Base-by-base conservation (phyloP, 1,140 invertebrate genomes). In the Ditylenchus dipsaci region DNA sequence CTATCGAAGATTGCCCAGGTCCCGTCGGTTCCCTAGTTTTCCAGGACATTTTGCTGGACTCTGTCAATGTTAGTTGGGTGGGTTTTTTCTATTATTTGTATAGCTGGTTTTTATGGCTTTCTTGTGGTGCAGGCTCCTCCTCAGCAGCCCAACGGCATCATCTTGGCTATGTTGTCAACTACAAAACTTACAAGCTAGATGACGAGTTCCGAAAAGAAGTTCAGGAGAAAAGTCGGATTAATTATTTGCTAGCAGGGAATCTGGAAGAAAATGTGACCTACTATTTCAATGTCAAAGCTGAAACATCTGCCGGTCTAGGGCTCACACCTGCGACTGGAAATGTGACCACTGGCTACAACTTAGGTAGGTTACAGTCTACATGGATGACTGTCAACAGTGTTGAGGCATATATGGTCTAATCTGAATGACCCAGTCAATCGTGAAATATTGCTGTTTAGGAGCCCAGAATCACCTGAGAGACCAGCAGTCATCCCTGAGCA, bases 1-100 rank as follows among this genome's bases (percentile, higher is more conserved):
- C 80, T 42, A 62, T 76, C 21, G 82, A 86, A 81, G 84, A 84
- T 58, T 53, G 82, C 30, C 94, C 94, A 0, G 90, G 92, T 47
- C 88, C 90, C 30, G 91, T 93, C 0, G 87, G 88, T 1, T 88
- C 89, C 81, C 86, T 97, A 17, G 86, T 87, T 42, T 97, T 97
- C 82, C 87, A 86, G 19, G 93, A 97, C 78, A 95, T 97, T 60
- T 95, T 93, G 0, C 93, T 96, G 90, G 92, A 91, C 72, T 93
- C 90, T 79, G 85, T 97, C 63, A 89, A 90, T 60, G 91, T 97
- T 0, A 87, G 88, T 11, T 98, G 95, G 94, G 33, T 38, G 33
- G 11, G 33, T 38, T 5, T 38, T 38, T 5, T 3, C 11, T 38
- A 38, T n/a, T 5, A 38, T 38, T 38, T 38, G 33, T 38, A 38